A percentile compares a stretch with the other conserved stretches of the same genome.
These are phyloP conservation scores for Staurois parvus DNA, from an alignment of 2,797 vertebrate genomes.

Conservation along the genomic window DNA sequence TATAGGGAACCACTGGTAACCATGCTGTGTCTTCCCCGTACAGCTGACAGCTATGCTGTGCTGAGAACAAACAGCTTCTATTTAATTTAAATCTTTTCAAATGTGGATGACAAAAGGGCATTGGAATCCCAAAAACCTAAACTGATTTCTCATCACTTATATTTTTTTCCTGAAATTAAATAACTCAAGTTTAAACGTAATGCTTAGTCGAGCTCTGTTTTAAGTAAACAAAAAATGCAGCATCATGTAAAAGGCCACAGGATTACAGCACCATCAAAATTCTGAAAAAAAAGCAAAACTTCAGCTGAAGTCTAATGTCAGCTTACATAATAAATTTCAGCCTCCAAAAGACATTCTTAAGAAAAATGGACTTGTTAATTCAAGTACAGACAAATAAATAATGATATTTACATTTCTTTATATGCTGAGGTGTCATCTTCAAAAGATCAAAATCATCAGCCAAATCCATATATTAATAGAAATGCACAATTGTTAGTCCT, in stretches of 20 bases:
- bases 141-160: no score
- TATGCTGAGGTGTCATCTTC: slow-evolving; percentile 37
- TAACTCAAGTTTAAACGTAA: neutral
- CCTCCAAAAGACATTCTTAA: slow-evolving; percentile 14
- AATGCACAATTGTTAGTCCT: neutral
- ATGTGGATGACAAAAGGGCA: neutral
- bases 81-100: no score
- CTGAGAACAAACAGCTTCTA: no score
- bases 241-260: neutral
- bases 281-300: neutral
- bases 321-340: slow-evolving; percentile 15
- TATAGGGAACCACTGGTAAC: no score
- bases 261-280: neutral
- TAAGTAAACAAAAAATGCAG: slow-evolving; percentile 28
- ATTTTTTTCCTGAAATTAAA: neutral
- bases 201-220: neutral
- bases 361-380: slow-evolving; percentile 28
- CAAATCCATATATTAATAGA: slow-evolving; percentile 22
- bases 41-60: no score
- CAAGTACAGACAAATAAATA: slow-evolving; percentile 19
- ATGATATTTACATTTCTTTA: slow-evolving; percentile 47
- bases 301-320: slow-evolving; percentile 1
- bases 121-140: neutral
- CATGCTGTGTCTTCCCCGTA: no score
- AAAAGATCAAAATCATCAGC: slow-evolving; percentile 35